These are phyloP conservation scores for Cheilosia urbana DNA, from an alignment of 2,888 invertebrate genomes.

Conservation along the genomic window DNA sequence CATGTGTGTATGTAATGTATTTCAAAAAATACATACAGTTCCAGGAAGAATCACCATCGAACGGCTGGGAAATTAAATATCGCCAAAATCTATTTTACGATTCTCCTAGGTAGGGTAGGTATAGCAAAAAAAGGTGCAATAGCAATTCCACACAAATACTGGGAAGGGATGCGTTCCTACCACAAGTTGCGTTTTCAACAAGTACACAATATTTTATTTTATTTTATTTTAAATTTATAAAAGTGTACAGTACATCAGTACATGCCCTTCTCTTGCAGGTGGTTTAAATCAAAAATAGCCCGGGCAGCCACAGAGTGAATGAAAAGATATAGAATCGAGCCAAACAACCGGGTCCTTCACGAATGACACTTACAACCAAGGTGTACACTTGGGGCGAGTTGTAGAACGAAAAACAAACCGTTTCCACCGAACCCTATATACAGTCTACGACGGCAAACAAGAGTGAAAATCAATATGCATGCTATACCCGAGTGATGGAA, in stretches of 20 bases:
- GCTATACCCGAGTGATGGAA: constrained; percentile 47
- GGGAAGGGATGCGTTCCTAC: too few species aligned
- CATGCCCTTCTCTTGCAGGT: background rate
- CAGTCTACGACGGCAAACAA: background rate
- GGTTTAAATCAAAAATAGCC: background rate
- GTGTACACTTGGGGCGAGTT: constrained; percentile 5
- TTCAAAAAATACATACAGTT: background rate
- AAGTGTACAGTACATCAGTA: too few species aligned
- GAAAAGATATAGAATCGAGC: background rate
- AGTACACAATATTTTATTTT: too few species aligned
- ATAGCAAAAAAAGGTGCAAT: too few species aligned
- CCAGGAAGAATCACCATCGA: background rate
- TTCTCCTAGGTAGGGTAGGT: too few species aligned
- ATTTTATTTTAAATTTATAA: too few species aligned
- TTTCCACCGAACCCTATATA: background rate
- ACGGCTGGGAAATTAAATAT: too few species aligned
- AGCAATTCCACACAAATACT: too few species aligned
- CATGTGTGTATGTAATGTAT: background rate
- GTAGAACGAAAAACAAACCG: background rate
- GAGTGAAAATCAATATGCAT: constrained; percentile 53
- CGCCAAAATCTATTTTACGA: too few species aligned
- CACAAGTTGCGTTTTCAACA: too few species aligned
- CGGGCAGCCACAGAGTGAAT: background rate
- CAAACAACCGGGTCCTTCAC: background rate
- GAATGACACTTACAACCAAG: background rate